Percentiles rank a stretch among this genome's conserved stretches.
These are phyloP conservation scores for Trididemnum nubilum DNA, from an alignment of 23 tunicate genomes.

Conservation along the genomic window DNA sequence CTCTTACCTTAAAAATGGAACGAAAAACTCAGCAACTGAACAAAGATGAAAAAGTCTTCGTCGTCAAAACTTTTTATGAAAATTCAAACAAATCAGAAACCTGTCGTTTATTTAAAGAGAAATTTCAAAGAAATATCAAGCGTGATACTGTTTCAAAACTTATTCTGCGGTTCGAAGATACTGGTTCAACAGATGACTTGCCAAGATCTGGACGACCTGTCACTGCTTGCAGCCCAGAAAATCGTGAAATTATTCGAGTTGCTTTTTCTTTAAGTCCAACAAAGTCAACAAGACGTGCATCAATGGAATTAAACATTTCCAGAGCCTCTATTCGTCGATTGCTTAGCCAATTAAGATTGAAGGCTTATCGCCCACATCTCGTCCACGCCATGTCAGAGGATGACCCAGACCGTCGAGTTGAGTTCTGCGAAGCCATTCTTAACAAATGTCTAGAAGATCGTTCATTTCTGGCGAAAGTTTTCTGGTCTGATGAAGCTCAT, in stretches of 20 bases:
- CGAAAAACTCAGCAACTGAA: slow-evolving; percentile 16
- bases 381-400: background rate
- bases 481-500: background rate
- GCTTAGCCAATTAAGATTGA: background rate
- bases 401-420: slow-evolving; percentile 3
- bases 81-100: slow-evolving; percentile 13
- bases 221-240: slow-evolving; percentile 24
- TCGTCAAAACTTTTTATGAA: slow-evolving; percentile 21
- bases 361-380: background rate
- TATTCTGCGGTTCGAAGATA: slow-evolving; percentile 13
- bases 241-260: slow-evolving; percentile 14
- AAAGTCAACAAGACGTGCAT: background rate
- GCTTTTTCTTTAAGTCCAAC: background rate
- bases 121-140: slow-evolving; percentile 13
- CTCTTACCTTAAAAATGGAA: slow-evolving; percentile 23
- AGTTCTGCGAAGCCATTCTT: background rate
- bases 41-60: slow-evolving; percentile 22
- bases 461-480: background rate
- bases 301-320: background rate
- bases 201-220: slow-evolving; percentile 19
- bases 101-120: slow-evolving; percentile 13
- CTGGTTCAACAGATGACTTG: slow-evolving; percentile 24
- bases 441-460: background rate
- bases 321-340: background rate
- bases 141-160: slow-evolving; percentile 25